These are phyloP conservation scores for Urosaurus nigricauda DNA, from an alignment of 2,797 vertebrate species.

Conservation along the genomic window DNA sequence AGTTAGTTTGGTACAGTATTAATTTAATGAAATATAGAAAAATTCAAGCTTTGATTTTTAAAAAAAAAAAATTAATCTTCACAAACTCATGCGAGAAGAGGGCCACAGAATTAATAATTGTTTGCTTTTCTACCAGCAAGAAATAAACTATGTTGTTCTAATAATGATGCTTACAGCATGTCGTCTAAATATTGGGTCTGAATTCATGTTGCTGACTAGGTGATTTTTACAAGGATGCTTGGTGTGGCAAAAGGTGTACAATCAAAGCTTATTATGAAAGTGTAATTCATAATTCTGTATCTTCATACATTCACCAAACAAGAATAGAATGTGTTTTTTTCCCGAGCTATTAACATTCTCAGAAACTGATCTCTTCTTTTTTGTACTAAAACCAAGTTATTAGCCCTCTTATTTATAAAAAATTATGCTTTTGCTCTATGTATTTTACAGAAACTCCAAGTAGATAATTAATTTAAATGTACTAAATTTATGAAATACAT, in stretches of 20 bases:
- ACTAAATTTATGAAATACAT: neutral
- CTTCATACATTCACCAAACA: neutral
- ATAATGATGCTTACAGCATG: slow-evolving; percentile 38
- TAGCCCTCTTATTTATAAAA: neutral
- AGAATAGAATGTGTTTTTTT: neutral
- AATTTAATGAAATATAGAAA: slow-evolving; percentile 57
- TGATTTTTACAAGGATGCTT: slow-evolving; percentile 30
- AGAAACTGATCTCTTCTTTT: neutral
- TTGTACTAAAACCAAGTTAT: neutral
- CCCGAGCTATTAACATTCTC: neutral
- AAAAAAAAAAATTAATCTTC: no score
- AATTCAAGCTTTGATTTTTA: slow-evolving; percentile 46
- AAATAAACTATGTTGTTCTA: slow-evolving; percentile 57
- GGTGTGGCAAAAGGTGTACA: slow-evolving; percentile 10
- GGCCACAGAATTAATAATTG: slow-evolving; percentile 61
- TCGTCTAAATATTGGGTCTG: slow-evolving; percentile 26
- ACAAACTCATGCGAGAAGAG: neutral
- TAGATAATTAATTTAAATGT: neutral
- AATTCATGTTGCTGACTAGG: slow-evolving; percentile 47
- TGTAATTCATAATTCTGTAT: slow-evolving; percentile 3
- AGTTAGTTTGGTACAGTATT: slow-evolving; percentile 54
- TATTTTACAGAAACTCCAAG: neutral
- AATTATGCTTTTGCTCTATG: neutral
- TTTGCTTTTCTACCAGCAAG: slow-evolving; percentile 52
- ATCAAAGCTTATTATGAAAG: slow-evolving; percentile 15